Evolutionary conservation across 2,888 invertebrate genomes (phyloP).

Genomic region (Athalia cordata): DNA sequence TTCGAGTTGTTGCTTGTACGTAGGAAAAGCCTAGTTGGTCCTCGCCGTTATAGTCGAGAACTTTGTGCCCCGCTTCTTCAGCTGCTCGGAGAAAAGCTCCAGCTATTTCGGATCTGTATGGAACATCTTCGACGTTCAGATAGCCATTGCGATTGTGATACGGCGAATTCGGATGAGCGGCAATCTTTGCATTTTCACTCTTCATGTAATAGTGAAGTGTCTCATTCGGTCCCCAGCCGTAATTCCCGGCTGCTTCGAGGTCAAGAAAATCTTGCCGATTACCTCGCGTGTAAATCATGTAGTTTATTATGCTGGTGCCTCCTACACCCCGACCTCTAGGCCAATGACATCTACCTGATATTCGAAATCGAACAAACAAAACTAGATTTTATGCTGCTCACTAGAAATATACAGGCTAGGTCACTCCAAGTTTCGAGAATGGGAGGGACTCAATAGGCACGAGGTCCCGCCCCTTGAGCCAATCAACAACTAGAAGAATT

Average conservation of each 20-base stretch:
- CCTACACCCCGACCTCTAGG: conserved; percentile 74
- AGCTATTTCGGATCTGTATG: conserved; percentile 74
- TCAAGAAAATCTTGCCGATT: conserved; percentile 74
- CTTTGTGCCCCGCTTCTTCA: conserved; percentile 79
- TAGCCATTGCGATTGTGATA: conserved; percentile 80
- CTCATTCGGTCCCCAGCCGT: conserved; percentile 72
- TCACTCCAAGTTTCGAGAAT: too few relatives aligned
- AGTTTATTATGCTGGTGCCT: conserved; percentile 76
- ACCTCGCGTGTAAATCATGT: conserved; percentile 76
- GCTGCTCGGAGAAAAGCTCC: conserved; percentile 79
- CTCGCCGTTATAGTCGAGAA: conserved; percentile 82
- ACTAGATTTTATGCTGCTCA: not conserved
- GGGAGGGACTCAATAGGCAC: too few relatives aligned
- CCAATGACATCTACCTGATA: conserved; percentile 68
- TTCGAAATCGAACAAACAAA: conserved; percentile 38
- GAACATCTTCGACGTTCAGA: conserved; percentile 78
- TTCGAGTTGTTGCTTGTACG: conserved; percentile 78
- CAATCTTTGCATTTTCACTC: conserved; percentile 63
- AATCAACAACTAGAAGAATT: too few relatives aligned
- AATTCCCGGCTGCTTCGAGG: conserved; percentile 74
- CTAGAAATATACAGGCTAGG: too few relatives aligned
- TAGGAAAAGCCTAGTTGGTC: conserved; percentile 80
- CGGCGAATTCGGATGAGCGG: conserved; percentile 65
- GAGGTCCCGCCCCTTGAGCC: too few relatives aligned
- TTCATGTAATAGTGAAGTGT: conserved; percentile 72